Conservation (phyloP, 1,140 invertebrate species). For the Drusus annulatus region DNA sequence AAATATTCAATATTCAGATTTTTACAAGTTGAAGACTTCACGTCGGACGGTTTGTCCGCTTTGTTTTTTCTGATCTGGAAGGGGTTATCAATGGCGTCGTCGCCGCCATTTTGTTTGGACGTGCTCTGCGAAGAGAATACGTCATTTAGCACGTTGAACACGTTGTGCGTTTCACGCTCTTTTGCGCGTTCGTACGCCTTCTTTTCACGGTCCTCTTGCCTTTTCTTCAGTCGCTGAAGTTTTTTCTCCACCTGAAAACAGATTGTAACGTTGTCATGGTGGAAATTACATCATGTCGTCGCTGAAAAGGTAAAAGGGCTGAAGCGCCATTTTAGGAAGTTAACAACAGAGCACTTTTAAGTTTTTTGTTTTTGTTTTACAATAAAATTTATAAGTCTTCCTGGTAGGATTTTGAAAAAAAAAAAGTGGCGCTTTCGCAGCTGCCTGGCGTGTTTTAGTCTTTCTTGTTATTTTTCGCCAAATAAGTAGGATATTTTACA, state of each 20-base stretch:
- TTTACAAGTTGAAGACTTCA: conserved; percentile 76
- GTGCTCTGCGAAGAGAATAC: conserved; percentile 70
- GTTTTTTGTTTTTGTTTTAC: too few species aligned
- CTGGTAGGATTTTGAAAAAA: too few species aligned
- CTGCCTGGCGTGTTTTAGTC: too few species aligned
- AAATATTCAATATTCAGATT: conserved; percentile 84
- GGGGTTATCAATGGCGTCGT: conserved; percentile 47
- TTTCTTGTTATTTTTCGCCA: too few species aligned
- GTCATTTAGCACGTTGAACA: conserved; percentile 89
- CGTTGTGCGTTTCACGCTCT: conserved; percentile 73
- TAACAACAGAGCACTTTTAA: too few species aligned
- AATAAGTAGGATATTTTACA: too few species aligned
- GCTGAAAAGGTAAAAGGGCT: too few species aligned
- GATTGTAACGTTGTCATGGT: too few species aligned
- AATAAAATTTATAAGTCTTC: too few species aligned
- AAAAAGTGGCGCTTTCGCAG: too few species aligned
- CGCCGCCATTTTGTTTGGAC: conserved; percentile 56
- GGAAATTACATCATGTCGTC: too few species aligned
- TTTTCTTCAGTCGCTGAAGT: conserved; percentile 76
- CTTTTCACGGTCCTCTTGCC: conserved; percentile 75
- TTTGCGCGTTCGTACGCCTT: conserved; percentile 76
- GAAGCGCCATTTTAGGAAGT: too few species aligned
- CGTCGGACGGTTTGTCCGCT: conserved; percentile 57
- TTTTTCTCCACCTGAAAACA: conserved; percentile 79
- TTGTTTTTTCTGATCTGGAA: conserved; percentile 31